A percentile compares a stretch with the other conserved stretches of the same genome.
These are phyloP conservation scores for Himalopsyche kuldschensis DNA, from an alignment of 2,888 invertebrate genomes.

Conservation along the genomic window DNA sequence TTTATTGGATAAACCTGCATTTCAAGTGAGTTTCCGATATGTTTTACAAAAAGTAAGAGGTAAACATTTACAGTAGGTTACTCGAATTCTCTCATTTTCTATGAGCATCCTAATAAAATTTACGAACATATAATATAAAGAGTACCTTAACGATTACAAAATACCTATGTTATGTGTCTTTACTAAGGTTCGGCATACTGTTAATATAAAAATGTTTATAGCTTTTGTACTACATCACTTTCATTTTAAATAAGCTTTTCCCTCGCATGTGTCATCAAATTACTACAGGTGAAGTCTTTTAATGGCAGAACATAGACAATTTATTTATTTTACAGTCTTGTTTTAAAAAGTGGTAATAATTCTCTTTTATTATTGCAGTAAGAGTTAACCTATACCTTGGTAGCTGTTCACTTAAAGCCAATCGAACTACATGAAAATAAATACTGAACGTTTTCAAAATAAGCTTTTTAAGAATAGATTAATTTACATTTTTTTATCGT, in stretches of 20 bases:
- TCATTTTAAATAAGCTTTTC: background rate
- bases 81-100: no score
- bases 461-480: no score
- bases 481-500: no score
- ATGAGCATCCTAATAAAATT: background rate
- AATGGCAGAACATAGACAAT: background rate
- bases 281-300: background rate
- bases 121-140: background rate
- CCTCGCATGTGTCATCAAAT: background rate
- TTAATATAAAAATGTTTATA: background rate
- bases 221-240: background rate
- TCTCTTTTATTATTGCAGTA: background rate
- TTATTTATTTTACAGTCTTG: background rate
- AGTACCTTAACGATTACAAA: background rate
- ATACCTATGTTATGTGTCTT: background rate
- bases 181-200: background rate
- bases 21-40: no score
- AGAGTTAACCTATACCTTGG: background rate
- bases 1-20: no score
- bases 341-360: background rate
- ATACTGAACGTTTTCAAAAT: no score
- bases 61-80: no score
- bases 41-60: no score
- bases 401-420: no score
- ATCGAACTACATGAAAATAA: no score